phyloP scores from a whole-genome alignment of 2,888 invertebrate genomes.

The Meliscaeva auricollis region DNA sequence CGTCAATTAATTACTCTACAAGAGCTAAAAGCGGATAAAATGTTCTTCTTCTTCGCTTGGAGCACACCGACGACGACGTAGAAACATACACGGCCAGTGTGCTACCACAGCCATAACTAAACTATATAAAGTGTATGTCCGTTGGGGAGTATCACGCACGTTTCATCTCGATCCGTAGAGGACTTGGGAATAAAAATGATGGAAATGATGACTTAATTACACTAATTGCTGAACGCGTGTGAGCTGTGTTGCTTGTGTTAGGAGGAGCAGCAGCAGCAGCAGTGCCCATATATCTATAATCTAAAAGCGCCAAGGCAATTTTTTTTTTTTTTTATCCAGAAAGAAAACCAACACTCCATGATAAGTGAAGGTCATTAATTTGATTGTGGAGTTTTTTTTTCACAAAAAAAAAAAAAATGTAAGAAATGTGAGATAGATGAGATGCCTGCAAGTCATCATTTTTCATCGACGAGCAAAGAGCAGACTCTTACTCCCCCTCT shows the following conservation, averaged over 20 bases:
- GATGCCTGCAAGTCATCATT: constrained; percentile 64
- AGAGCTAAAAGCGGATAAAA: constrained; percentile 72
- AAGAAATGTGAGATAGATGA: constrained; percentile 66
- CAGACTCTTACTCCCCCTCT: background rate
- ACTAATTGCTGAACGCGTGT: constrained; percentile 75
- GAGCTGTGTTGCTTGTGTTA: constrained; percentile 14
- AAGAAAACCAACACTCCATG: constrained; percentile 54
- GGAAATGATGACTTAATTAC: constrained; percentile 76
- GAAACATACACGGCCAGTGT: background rate
- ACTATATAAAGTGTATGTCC: background rate
- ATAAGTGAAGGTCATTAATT: constrained; percentile 75
- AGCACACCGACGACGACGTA: too few species aligned
- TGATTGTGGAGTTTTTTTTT: constrained; percentile 39
- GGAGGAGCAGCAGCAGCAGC: background rate
- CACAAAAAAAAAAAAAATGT: constrained; percentile 4
- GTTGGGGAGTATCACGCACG: constrained; percentile 57
- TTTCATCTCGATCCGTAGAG: constrained; percentile 41
- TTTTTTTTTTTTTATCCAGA: background rate
- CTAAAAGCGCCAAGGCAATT: constrained; percentile 50
- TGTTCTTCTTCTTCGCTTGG: constrained; percentile 21
- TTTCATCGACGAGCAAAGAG: constrained; percentile 31
- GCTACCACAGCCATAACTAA: background rate
- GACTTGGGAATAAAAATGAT: constrained; percentile 69
- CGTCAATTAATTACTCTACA: constrained; percentile 70
- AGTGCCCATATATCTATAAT: constrained; percentile 28